phyloP scores from a whole-genome alignment of 2,113 vertebrate species.

The Carassius gibelio region DNA sequence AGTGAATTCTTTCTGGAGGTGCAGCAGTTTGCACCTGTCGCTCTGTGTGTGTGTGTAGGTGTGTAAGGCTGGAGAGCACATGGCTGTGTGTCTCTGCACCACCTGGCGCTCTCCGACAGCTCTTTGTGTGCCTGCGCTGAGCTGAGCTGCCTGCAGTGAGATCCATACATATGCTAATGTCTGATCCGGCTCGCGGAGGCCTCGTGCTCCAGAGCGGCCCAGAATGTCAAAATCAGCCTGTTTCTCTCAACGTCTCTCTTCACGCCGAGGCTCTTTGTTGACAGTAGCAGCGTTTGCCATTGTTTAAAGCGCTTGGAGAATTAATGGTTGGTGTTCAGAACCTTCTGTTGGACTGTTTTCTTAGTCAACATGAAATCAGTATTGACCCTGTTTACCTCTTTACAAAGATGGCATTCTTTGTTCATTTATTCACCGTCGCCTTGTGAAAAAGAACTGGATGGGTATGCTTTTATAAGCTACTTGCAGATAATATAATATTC shows the following conservation, averaged over 20 bases:
- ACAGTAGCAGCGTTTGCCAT: slow-evolving; percentile 19
- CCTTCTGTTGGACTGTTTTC: neutral
- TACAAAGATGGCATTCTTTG: no score
- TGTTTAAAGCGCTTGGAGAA: slow-evolving; percentile 7
- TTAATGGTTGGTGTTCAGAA: slow-evolving; percentile 5
- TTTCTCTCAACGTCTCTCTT: slow-evolving; percentile 18
- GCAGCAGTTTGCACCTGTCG: slow-evolving; percentile 76
- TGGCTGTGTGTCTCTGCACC: slow-evolving; percentile 60
- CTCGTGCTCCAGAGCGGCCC: slow-evolving; percentile 55
- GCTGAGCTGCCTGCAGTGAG: slow-evolving; percentile 67
- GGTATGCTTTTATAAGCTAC: no score
- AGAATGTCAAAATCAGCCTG: slow-evolving; percentile 49
- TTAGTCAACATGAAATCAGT: neutral
- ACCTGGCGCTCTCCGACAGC: slow-evolving; percentile 74
- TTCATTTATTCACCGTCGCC: no score
- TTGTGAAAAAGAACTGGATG: no score
- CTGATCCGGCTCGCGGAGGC: slow-evolving; percentile 60
- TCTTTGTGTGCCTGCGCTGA: slow-evolving; percentile 72
- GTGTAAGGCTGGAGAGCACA: slow-evolving; percentile 23
- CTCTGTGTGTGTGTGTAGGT: slow-evolving; percentile 10
- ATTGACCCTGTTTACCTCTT: neutral
- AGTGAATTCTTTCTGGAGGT: slow-evolving; percentile 66
- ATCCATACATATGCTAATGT: slow-evolving; percentile 80
- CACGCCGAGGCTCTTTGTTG: slow-evolving; percentile 8
- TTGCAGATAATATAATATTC: no score